phyloP scores from a whole-genome alignment of 2,888 invertebrate genomes.

The Diplolepis rosae region DNA sequence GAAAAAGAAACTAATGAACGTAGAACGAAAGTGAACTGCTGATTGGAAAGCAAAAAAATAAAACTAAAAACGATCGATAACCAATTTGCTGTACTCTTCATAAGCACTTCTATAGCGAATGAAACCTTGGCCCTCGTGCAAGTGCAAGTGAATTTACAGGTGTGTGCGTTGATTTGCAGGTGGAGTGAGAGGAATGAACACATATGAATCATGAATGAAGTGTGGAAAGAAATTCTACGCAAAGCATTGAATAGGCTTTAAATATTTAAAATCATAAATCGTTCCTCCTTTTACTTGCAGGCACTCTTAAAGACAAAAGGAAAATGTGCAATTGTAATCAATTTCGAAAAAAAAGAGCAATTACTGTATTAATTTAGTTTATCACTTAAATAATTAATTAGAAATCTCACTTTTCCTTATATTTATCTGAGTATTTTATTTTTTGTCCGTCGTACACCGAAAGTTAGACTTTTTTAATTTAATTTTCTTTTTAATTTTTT shows the following conservation, averaged over 20 bases:
- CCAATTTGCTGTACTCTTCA: slow-evolving; percentile 6
- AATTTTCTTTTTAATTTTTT: no score
- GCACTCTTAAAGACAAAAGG: background rate
- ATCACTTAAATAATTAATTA: no score
- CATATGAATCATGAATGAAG: background rate
- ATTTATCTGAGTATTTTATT: no score
- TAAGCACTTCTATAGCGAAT: background rate
- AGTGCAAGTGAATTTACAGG: background rate
- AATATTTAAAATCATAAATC: slow-evolving; percentile 6
- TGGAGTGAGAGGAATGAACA: no score
- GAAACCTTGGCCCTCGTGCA: slow-evolving; percentile 1
- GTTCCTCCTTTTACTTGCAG: background rate
- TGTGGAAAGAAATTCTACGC: background rate
- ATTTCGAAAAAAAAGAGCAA: no score
- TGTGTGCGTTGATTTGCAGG: background rate
- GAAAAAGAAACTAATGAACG: slow-evolving; percentile 11
- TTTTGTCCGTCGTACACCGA: no score
- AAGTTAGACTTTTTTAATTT: no score
- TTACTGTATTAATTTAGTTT: no score
- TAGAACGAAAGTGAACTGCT: slow-evolving; percentile 14
- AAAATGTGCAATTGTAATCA: no score
- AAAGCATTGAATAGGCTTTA: background rate
- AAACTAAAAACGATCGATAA: slow-evolving; percentile 13
- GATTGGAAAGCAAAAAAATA: slow-evolving; percentile 2
- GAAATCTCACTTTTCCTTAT: no score